These are phyloP conservation scores for Hystrix brachyura DNA, from an alignment of 2,113 vertebrate species.

Conservation along the genomic window DNA sequence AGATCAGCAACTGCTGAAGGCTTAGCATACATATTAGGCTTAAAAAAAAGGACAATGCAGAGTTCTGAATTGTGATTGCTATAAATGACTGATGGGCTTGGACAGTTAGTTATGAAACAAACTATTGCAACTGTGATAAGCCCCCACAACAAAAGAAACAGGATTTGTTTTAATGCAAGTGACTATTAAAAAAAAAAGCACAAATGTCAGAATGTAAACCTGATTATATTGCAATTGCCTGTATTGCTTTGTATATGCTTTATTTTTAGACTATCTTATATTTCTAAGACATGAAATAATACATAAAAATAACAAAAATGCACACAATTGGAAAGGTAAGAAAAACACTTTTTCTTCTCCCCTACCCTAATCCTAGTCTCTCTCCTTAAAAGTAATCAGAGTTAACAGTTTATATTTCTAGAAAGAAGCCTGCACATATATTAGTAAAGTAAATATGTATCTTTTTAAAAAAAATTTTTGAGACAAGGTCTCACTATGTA, in stretches of 20 bases:
- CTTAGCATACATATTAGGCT: constrained; percentile 88
- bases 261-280: neutral
- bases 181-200: neutral
- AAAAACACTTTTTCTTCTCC: neutral
- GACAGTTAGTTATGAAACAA: constrained; percentile 81
- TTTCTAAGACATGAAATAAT: constrained; percentile 63
- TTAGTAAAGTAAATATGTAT: neutral
- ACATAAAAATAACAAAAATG: constrained; percentile 34
- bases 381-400: constrained; percentile 41
- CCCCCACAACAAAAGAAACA: constrained; percentile 81
- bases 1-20: constrained; percentile 86
- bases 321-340: neutral
- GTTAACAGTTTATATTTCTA: constrained; percentile 20
- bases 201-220: neutral
- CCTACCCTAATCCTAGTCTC: neutral
- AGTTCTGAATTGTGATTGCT: constrained; percentile 86
- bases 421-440: neutral
- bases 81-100: constrained; percentile 76
- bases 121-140: constrained; percentile 80
- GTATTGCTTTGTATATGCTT: neutral
- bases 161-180: constrained; percentile 12
- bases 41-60: constrained; percentile 85
- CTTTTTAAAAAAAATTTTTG: too few species aligned
- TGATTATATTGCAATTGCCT: neutral
- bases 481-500: too few species aligned